A percentile compares a stretch with the other conserved stretches of the same genome.
Evolutionary conservation across 2,113 vertebrate species (phyloP).

Genomic region (Epinephelus fuscoguttatus): DNA sequence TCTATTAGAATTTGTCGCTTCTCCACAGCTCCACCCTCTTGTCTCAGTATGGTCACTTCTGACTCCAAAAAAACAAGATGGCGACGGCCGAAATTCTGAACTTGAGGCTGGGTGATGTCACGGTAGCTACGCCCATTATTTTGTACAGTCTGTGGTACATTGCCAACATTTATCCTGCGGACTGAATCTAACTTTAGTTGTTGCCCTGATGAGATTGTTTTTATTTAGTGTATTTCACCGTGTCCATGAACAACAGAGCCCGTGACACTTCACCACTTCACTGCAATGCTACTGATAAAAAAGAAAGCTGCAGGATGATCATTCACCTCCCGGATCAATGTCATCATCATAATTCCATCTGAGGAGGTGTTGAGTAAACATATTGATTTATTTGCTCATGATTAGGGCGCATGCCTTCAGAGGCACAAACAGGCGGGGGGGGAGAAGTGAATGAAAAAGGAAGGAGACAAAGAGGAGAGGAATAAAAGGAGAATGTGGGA

Average conservation of each 20-base stretch:
- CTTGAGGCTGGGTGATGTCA: no score
- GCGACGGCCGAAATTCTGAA: no score
- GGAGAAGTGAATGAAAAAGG: neutral
- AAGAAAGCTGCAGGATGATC: neutral
- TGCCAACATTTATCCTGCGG: no score
- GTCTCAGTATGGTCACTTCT: no score
- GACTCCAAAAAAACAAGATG: no score
- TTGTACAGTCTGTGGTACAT: no score
- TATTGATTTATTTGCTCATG: slow-evolving; percentile 39
- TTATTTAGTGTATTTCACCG: neutral
- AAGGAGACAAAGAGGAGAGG: neutral
- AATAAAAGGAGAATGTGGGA: neutral
- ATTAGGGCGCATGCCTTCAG: slow-evolving; percentile 11
- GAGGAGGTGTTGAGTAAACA: slow-evolving; percentile 35
- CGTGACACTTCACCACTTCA: neutral
- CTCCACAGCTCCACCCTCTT: no score
- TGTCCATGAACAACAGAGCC: neutral
- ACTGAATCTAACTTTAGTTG: no score
- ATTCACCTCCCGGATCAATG: slow-evolving; percentile 36
- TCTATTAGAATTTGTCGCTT: no score
- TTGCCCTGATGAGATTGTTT: neutral
- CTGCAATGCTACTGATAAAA: slow-evolving; percentile 5
- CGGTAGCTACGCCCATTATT: no score
- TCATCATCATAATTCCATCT: slow-evolving; percentile 24
- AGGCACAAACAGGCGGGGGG: neutral